Evolutionary conservation across 2,888 invertebrate genomes (phyloP), one percentile per base, ranked within the genome.

Genomic region (Andrena chrysosceles): DNA sequence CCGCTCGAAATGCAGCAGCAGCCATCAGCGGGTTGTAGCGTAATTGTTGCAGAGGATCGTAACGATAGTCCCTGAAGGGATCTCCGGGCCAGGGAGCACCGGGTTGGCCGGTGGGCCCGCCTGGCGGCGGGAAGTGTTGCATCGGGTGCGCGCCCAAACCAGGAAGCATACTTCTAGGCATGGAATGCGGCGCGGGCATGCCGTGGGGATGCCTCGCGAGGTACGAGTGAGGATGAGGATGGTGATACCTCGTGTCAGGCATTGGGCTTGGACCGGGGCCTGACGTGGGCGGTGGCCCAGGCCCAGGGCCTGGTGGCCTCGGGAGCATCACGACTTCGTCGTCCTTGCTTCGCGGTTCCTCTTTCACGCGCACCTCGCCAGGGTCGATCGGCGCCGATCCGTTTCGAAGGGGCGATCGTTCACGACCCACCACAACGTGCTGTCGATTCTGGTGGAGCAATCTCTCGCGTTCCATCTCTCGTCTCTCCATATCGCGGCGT

Each of bases 11-110:
- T 2, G 94, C 94, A 26, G 97, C 97, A 16, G 96, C 97, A 89
- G 97, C 97, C 95, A 97, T 96, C 48, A 97, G 94, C 26, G 97
- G 97, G 93, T 97, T 97, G 93, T 97, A 97, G 74, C 97, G 96
- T 93, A 96, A 94, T 67, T 93, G 93, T 76, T 94, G 94, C 85
- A 97, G 95, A 56, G 97, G 96, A 92, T 97, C 97, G 91, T 95
- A 95, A 49, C 95, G 94, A 93, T 97, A 97, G 91, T 95, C 95
- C 71, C 96, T 95, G 94, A 96, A 97, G 13, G 96, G 96, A 93
- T 97, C 96, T 10, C 95, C 95, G 0, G 95, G 95, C 89, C 96
- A 95, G 64, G 96, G 95, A 67, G 95, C 95, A 74, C 95, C 95
- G 88, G 96, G 96, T 84, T 94, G 94, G 31, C 94, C 94, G 1